Percentiles rank a stretch among this genome's conserved stretches.
Evolutionary conservation across 2,113 vertebrate genomes (phyloP).

Genomic region (Daphoenositta chrysoptera): DNA sequence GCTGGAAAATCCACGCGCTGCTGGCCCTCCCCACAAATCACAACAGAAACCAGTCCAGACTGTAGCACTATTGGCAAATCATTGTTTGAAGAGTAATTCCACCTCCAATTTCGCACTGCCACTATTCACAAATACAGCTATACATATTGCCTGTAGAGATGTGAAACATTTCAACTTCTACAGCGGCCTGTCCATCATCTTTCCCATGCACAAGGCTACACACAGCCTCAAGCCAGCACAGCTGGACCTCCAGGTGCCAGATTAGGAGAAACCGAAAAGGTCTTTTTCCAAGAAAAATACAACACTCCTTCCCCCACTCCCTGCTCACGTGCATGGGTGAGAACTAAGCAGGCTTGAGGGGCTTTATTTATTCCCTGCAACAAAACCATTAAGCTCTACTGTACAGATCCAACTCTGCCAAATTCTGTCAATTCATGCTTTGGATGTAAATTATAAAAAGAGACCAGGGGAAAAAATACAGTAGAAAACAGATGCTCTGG

Average conservation of each 20-base stretch:
- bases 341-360: constrained; percentile 40
- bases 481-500: constrained; percentile 35
- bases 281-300: constrained; percentile 57
- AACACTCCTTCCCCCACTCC: background rate
- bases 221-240: constrained; percentile 54
- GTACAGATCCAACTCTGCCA: constrained; percentile 3
- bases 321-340: constrained; percentile 19
- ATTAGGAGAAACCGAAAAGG: constrained; percentile 18
- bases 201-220: background rate
- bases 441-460: constrained; percentile 5
- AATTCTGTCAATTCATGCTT: constrained; percentile 28
- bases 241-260: constrained; percentile 62
- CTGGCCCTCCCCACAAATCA: background rate
- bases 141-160: background rate
- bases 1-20: background rate
- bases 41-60: background rate
- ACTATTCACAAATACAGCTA: background rate
- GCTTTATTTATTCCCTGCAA: constrained; percentile 38
- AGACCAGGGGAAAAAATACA: background rate
- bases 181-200: constrained; percentile 23
- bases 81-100: background rate
- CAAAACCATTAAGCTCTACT: constrained; percentile 24
- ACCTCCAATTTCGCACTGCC: background rate
- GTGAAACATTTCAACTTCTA: background rate
- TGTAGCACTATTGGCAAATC: background rate